Percentiles rank a stretch among this genome's conserved stretches.
These are phyloP conservation scores for Orchesellides sinensis DNA, from an alignment of 2,888 invertebrate species.

Conservation along the genomic window DNA sequence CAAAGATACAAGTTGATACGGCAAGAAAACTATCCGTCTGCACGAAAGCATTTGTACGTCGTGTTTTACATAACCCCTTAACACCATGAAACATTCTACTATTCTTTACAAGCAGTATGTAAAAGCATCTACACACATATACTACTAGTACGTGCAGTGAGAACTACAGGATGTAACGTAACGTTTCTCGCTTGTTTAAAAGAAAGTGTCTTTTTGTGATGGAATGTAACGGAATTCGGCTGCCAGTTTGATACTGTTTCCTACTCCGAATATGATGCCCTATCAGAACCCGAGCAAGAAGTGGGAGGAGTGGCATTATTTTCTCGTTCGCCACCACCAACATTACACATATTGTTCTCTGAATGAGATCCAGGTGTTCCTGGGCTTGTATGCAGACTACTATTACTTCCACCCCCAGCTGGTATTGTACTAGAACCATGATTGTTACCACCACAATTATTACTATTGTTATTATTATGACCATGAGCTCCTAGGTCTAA, in stretches of 20 bases:
- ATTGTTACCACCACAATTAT: conserved; percentile 34
- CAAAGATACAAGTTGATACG: no score
- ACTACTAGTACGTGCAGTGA: neutral
- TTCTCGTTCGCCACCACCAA: conserved; percentile 66
- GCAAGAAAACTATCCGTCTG: no score
- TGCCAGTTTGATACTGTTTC: neutral
- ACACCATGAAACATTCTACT: no score
- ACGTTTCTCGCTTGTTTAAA: neutral
- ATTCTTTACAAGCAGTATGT: no score
- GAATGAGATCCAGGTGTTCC: conserved; percentile 65
- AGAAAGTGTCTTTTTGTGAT: neutral
- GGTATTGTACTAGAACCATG: conserved; percentile 22
- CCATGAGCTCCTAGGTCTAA: conserved; percentile 67
- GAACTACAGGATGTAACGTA: neutral
- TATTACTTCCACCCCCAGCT: conserved; percentile 19
- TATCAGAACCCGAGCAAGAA: conserved; percentile 80
- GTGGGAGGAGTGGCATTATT: conserved; percentile 74
- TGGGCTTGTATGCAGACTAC: conserved; percentile 61
- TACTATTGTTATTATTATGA: conserved; percentile 49
- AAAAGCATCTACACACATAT: no score
- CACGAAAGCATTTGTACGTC: no score
- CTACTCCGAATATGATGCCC: conserved; percentile 80
- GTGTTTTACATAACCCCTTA: no score
- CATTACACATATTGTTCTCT: conserved; percentile 47
- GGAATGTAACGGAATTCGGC: neutral